Percentiles rank a stretch among this genome's conserved stretches.
These are phyloP conservation scores for Saturnia pavonia DNA, from an alignment of 2,888 invertebrate genomes.

Conservation along the genomic window DNA sequence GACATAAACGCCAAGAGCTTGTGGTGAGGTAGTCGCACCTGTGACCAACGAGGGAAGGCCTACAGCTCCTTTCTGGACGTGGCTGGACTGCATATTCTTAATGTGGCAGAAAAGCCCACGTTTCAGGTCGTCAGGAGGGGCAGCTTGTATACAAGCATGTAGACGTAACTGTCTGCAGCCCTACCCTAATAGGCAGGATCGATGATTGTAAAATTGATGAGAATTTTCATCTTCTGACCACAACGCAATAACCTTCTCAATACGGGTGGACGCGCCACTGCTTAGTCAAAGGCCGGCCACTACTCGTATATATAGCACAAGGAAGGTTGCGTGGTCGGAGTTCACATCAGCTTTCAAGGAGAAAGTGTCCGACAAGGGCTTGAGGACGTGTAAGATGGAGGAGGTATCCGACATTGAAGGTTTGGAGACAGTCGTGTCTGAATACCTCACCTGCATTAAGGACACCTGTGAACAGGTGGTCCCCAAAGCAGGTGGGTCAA, in stretches of 20 bases:
- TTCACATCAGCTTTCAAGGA: neutral
- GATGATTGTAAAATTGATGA: constrained; percentile 14
- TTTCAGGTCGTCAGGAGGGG: constrained; percentile 22
- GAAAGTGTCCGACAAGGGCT: neutral
- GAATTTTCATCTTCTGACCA: constrained; percentile 31
- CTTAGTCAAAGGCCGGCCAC: neutral
- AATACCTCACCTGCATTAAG: too few relatives aligned
- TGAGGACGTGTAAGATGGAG: neutral
- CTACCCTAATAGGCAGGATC: constrained; percentile 3
- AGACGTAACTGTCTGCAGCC: constrained; percentile 25
- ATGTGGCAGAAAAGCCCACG: constrained; percentile 21
- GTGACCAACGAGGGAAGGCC: constrained; percentile 23
- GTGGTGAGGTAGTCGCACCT: constrained; percentile 26
- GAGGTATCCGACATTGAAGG: neutral
- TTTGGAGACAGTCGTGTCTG: too few relatives aligned
- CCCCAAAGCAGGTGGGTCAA: too few relatives aligned
- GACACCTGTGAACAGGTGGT: neutral
- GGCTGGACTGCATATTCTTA: constrained; percentile 21
- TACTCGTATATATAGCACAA: neutral
- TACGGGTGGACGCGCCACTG: neutral
- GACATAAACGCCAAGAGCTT: constrained; percentile 26
- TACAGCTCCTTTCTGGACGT: constrained; percentile 17
- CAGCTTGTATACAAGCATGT: constrained; percentile 11
- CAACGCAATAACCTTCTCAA: constrained; percentile 23
- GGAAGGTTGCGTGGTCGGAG: too few relatives aligned